Percentiles rank a stretch among this genome's conserved stretches.
Conservation (phyloP, 2,888 invertebrate genomes). For the Chrysomela aeneicollis region DNA sequence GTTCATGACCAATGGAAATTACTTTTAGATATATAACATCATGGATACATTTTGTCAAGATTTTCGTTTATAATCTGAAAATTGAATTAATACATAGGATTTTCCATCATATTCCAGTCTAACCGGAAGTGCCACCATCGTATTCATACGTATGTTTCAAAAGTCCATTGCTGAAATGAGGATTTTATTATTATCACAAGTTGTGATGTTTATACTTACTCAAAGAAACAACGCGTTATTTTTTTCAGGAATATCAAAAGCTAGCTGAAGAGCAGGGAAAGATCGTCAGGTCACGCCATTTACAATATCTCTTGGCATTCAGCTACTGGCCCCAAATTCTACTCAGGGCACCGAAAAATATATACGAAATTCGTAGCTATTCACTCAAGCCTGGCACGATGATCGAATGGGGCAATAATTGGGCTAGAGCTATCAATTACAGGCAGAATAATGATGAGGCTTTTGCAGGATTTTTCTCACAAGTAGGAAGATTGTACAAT, state of each 20-base stretch:
- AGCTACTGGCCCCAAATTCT: slow-evolving; percentile 95
- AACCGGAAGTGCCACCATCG: too few species aligned
- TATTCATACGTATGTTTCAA: too few species aligned
- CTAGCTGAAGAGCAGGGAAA: slow-evolving; percentile 80
- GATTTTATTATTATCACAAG: not conserved
- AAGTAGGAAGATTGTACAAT: slow-evolving; percentile 94
- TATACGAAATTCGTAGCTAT: slow-evolving; percentile 91
- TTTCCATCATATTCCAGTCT: too few species aligned
- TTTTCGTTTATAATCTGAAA: too few species aligned
- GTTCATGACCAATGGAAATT: too few species aligned
- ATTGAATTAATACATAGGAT: too few species aligned
- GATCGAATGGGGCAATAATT: slow-evolving; percentile 99
- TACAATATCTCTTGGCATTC: slow-evolving; percentile 94
- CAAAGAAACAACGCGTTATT: slow-evolving; percentile 22
- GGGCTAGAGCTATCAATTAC: slow-evolving; percentile 94
- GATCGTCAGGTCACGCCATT: slow-evolving; percentile 83
- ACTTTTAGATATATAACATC: too few species aligned
- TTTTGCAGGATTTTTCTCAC: slow-evolving; percentile 97
- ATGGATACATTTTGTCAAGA: too few species aligned
- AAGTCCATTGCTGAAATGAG: too few species aligned
- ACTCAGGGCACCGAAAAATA: slow-evolving; percentile 71
- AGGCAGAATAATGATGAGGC: slow-evolving; percentile 92
- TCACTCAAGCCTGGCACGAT: slow-evolving; percentile 97
- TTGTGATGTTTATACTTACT: not conserved
- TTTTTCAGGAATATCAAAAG: slow-evolving; percentile 71